A percentile compares a stretch with the other conserved stretches of the same genome.
Evolutionary conservation across 2,113 vertebrate species (phyloP).

Genomic region (Eudyptes chrysolophus): DNA sequence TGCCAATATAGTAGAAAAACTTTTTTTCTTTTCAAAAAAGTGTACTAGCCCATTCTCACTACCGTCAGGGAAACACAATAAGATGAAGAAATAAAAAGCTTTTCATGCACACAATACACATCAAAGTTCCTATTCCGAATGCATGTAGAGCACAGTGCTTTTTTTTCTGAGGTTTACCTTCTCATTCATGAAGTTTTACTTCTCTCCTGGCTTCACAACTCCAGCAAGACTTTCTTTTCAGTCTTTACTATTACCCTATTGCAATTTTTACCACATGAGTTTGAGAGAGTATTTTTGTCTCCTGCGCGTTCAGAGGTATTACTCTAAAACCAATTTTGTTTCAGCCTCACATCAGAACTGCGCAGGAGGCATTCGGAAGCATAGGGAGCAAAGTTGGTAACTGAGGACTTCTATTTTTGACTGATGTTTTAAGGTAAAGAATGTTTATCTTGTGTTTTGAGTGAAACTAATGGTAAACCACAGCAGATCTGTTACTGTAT

Average conservation of each 20-base stretch:
- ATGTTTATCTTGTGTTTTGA: not conserved
- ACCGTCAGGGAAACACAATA: not conserved
- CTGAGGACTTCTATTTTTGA: not conserved
- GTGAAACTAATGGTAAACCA: conserved; percentile 12
- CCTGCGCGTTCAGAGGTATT: not conserved
- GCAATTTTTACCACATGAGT: not conserved
- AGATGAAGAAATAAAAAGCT: not conserved
- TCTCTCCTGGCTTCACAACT: not conserved
- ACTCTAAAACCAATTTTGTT: not conserved
- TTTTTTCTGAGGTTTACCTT: not conserved
- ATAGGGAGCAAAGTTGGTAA: not conserved
- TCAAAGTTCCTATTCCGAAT: not conserved
- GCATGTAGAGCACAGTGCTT: not conserved
- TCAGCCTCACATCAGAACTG: not conserved
- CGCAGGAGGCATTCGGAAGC: not conserved
- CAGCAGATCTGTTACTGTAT: not conserved
- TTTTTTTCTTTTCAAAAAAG: not conserved
- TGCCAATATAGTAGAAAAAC: not conserved
- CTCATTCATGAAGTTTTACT: not conserved
- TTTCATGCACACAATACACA: not conserved
- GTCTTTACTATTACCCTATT: not conserved
- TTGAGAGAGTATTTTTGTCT: not conserved
- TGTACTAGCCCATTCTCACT: not conserved
- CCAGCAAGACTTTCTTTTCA: not conserved
- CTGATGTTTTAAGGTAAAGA: not conserved